Evolutionary conservation across 2,888 invertebrate genomes (phyloP), one percentile per base, ranked within the genome.

Genomic region (Lasioglossum morio): DNA sequence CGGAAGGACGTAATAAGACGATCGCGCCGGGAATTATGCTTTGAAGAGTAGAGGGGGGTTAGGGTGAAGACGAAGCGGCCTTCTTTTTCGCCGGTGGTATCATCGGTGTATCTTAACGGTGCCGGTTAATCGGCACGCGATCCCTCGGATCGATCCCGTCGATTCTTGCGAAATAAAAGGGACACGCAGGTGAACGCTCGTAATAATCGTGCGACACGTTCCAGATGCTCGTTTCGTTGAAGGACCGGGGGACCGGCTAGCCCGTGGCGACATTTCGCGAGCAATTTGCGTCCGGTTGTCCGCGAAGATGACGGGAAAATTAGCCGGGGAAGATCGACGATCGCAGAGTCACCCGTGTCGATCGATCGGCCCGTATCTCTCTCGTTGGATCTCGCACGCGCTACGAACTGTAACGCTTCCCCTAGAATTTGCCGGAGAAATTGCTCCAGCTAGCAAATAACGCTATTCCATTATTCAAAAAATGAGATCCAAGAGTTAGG

Each of bases 61-160:
- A 53, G 53, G 53, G 23, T n/a, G 23, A 23, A 53, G 19, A 48
- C 19, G 23, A 14, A 5, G 60, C 60, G 60, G 60, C 16, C 27
- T 63, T 63, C 30, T 66, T 66, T 66, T 66, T 34, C 53, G 66
- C 34, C 16, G 19, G 19, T 12, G 2, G 37, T 90, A 89, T 88
- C 89, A 85, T 81, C 48, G 76, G 48, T 87, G 87, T 88, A 89
- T 89, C 89, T 90, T 81, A 85, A 90, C 85, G 82, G 69, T 72
- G 73, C 27, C 27, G 19, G 81, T 82, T 87, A 87, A 91, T 91
- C 83, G 72, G 16, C 72, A 46, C 43, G 19, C 43, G 72, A 69
- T 37, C 34, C 69, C 4, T 69, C 66, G 19, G 66, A 66, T 66
- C 30, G 34, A 66, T 23, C 1, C 66, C 4, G 19, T 43, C 46